Base-by-base conservation (phyloP, 92 coral and sea anemone species). In the Bergia sp. region DNA sequence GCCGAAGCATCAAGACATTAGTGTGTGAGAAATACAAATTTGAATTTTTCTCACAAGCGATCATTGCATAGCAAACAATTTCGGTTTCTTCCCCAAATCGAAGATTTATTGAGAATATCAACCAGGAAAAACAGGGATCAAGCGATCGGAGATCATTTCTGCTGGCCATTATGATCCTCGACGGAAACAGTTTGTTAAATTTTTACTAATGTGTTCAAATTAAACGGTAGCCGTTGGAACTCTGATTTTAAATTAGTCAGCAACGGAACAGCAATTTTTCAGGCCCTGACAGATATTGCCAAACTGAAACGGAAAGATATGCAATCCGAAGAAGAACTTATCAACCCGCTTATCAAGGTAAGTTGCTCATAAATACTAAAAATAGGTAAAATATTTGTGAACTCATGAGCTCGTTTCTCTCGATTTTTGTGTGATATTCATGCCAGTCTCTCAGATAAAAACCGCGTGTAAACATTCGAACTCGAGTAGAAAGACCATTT, bases 311-410 rank as follows among this genome's bases (percentile, higher is more conserved):
- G 29, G 74, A 13, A 39, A 40, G 73, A 40, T 23, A 82, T 82
- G 86, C 50, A 66, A 61, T 64, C 73, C 11, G 86, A 82, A 61
- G 86, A 82, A 42, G 20, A 13, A 18, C 15, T 41, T 65, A 55
- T 67, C 10, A 82, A 67, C 47, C 76, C 86, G 53, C 86, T 82
- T 42, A n/a, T 82, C 86, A 82, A 40, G 86, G 86, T 82, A 21
- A 21, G 86, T 23, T 16, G 49, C 9, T 41, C 9, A 43, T 36
- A 38, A 80, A 53, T 1, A 12, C 8, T 79, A 7, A 29, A 11
- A 57, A 1, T 10, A 37, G 39, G 6, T 15, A 58, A 18, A 67
- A 20, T 61, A 37, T 8, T 16, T 29, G 18, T 38, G 29, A 29
- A 29, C 29, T 53, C 73, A 80, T 5, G 8, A 18, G 69, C n/a